phyloP scores from a whole-genome alignment of 2,888 invertebrate genomes.

The Mythimna albipuncta region DNA sequence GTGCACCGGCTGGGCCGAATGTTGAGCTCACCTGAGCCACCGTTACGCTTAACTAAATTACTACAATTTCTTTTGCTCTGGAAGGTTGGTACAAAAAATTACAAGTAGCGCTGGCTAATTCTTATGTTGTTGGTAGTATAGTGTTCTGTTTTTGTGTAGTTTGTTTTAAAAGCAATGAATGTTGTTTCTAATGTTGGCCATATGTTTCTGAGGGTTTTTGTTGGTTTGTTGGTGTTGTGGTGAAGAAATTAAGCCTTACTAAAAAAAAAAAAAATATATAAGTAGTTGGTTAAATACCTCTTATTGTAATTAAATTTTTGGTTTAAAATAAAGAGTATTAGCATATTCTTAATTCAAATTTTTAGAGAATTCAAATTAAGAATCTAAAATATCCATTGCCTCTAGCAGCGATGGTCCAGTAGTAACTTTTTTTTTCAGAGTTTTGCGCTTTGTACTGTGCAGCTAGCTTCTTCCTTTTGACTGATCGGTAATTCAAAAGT shows the following conservation, averaged over 20 bases:
- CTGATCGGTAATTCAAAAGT: no score
- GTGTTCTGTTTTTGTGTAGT: constrained; percentile 26
- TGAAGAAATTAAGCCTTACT: neutral
- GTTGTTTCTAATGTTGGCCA: neutral
- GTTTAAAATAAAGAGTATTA: neutral
- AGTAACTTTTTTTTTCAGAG: no score
- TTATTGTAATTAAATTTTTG: no score
- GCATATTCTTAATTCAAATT: neutral
- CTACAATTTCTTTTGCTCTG: constrained; percentile 80
- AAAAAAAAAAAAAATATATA: no score
- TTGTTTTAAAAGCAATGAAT: neutral
- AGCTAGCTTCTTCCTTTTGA: no score
- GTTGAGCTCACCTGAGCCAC: constrained; percentile 85
- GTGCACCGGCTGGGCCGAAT: constrained; percentile 86
- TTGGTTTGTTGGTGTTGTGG: neutral
- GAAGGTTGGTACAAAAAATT: constrained; percentile 75
- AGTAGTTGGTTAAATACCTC: no score
- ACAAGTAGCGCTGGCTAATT: constrained; percentile 65
- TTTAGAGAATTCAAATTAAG: neutral
- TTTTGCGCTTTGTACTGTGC: no score
- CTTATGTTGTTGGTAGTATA: constrained; percentile 31
- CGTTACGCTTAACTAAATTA: constrained; percentile 82
- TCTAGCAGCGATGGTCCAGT: no score
- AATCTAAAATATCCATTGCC: neutral
- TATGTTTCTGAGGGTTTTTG: neutral